phyloP scores from a whole-genome alignment of 2,888 invertebrate species.

The Ormyrus labotus region DNA sequence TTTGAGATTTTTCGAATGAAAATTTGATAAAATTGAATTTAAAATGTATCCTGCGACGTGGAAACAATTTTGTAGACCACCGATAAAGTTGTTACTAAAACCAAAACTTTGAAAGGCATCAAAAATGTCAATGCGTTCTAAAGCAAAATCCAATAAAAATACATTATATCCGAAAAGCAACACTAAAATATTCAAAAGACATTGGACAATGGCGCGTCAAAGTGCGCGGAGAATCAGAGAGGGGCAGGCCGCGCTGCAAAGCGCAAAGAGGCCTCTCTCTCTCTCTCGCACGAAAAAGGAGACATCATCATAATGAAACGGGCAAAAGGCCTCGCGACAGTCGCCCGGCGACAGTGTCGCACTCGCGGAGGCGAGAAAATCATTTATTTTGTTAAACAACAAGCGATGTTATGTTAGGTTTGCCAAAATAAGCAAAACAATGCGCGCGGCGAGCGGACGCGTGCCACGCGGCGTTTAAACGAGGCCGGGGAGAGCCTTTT shows the following conservation, averaged over 20 bases:
- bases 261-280: not conserved
- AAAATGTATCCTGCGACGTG: too few species aligned
- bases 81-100: too few species aligned
- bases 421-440: slow-evolving; percentile 75
- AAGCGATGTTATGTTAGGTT: slow-evolving; percentile 73
- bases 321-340: too few species aligned
- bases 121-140: too few species aligned
- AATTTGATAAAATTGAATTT: too few species aligned
- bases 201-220: not conserved
- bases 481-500: slow-evolving; percentile 16
- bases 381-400: slow-evolving; percentile 75
- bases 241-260: not conserved
- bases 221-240: not conserved
- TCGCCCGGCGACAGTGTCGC: slow-evolving; percentile 3
- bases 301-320: too few species aligned
- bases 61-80: too few species aligned
- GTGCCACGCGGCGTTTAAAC: not conserved
- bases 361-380: slow-evolving; percentile 68
- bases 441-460: slow-evolving; percentile 42
- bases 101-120: too few species aligned
- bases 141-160: too few species aligned
- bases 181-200: not conserved
- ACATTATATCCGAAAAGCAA: too few species aligned
- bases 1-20: too few species aligned
- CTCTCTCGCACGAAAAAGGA: slow-evolving; percentile 5